Percentiles rank a stretch among this genome's conserved stretches.
Evolutionary conservation across 1,140 invertebrate species (phyloP).

Genomic region (Schlechtendalia chinensis): DNA sequence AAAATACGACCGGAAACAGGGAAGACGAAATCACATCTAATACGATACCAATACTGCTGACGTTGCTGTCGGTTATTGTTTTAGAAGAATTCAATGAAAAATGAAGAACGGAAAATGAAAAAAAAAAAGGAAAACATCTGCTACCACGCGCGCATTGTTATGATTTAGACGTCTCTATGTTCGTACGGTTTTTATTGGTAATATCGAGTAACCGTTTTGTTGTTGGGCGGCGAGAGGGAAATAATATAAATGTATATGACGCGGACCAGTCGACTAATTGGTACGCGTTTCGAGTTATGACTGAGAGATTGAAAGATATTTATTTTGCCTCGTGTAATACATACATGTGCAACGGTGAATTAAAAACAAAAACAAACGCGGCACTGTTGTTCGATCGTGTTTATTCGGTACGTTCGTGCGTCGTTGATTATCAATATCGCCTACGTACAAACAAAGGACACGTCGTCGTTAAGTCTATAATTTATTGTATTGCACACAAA

Average conservation of each 20-base stretch:
- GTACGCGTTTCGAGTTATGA: not conserved
- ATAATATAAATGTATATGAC: not conserved
- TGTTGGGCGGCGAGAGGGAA: not conserved
- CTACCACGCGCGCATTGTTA: not conserved
- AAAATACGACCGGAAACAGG: not conserved
- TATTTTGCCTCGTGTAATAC: too few species aligned
- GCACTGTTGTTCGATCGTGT: not conserved
- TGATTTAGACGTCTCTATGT: constrained; percentile 23
- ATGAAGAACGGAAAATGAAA: constrained; percentile 6
- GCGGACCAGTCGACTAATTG: not conserved
- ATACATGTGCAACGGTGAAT: too few species aligned
- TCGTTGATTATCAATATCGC: not conserved
- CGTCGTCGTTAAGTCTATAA: not conserved
- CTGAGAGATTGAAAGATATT: too few species aligned
- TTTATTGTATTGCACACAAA: constrained; percentile 7
- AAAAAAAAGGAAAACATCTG: constrained; percentile 14
- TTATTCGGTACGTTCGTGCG: not conserved
- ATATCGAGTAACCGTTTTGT: not conserved
- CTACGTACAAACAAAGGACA: not conserved
- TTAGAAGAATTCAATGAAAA: not conserved
- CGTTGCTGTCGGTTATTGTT: constrained; percentile 11
- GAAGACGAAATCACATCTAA: constrained; percentile 16
- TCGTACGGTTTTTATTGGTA: constrained; percentile 26
- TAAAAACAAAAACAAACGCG: not conserved
- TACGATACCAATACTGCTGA: constrained; percentile 13